These are phyloP conservation scores for Rallus limicola DNA, from an alignment of 2,113 vertebrate species.

Conservation along the genomic window DNA sequence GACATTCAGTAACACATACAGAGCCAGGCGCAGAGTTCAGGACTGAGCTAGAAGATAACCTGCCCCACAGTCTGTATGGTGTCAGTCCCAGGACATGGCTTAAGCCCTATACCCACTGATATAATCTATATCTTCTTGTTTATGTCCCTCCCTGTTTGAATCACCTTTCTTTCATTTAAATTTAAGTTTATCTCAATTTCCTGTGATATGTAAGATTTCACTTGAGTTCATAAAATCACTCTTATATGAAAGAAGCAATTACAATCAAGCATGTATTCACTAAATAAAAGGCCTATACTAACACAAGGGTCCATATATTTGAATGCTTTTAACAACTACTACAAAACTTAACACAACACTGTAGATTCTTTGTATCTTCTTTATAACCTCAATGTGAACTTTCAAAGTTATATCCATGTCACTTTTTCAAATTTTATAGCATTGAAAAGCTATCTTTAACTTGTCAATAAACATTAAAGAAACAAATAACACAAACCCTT, in stretches of 20 bases:
- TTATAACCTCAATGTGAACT: not conserved
- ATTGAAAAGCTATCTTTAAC: not conserved
- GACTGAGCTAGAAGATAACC: not conserved
- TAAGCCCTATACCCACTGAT: not conserved
- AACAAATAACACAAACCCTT: not conserved
- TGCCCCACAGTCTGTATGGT: not conserved
- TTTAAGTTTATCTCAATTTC: constrained; percentile 5
- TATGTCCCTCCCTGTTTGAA: not conserved
- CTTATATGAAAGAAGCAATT: constrained; percentile 38
- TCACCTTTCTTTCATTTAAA: not conserved
- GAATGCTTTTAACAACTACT: constrained; percentile 13
- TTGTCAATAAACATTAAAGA: not conserved
- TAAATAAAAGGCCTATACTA: constrained; percentile 17
- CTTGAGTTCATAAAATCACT: constrained; percentile 38
- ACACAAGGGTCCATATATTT: constrained; percentile 21
- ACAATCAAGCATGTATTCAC: constrained; percentile 21
- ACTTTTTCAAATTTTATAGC: not conserved
- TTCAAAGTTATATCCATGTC: not conserved
- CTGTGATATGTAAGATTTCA: not conserved
- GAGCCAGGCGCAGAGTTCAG: not conserved
- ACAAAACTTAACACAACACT: not conserved
- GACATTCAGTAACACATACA: not conserved
- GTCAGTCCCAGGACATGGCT: not conserved
- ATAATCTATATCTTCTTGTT: not conserved
- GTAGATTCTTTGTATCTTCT: not conserved